phyloP scores from a whole-genome alignment of 2,797 vertebrate genomes.

The Darevskia mixta region DNA sequence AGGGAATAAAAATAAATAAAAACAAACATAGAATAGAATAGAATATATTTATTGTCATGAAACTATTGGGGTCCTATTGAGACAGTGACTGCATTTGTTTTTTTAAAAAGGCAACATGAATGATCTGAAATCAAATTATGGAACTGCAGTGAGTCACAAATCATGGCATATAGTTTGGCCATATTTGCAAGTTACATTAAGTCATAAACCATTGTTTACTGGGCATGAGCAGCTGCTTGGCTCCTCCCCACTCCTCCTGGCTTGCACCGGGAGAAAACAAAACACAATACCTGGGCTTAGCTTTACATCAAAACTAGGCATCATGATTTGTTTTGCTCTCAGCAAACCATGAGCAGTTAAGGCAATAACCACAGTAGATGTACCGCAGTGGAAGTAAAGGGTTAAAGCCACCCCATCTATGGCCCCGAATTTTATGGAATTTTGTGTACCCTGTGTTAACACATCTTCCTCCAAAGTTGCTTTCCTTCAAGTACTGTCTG shows the following conservation, averaged over 20 bases:
- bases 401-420: too few relatives aligned
- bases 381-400: too few relatives aligned
- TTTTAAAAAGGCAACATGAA: background rate
- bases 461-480: background rate
- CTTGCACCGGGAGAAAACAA: background rate
- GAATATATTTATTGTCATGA: too few relatives aligned
- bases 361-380: conserved; percentile 1
- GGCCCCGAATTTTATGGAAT: background rate
- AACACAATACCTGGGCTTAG: too few relatives aligned
- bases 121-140: background rate
- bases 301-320: too few relatives aligned
- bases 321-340: too few relatives aligned
- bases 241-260: background rate
- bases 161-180: background rate
- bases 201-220: too few relatives aligned
- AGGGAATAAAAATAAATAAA: background rate
- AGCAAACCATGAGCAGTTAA: too few relatives aligned
- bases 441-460: background rate
- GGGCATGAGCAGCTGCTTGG: too few relatives aligned
- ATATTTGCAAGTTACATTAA: too few relatives aligned
- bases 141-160: background rate
- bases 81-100: background rate
- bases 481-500: background rate
- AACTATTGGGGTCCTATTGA: background rate
- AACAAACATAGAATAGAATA: too few relatives aligned